These are phyloP conservation scores for Piaya cayana DNA, from an alignment of 2,113 vertebrate species.

Conservation along the genomic window DNA sequence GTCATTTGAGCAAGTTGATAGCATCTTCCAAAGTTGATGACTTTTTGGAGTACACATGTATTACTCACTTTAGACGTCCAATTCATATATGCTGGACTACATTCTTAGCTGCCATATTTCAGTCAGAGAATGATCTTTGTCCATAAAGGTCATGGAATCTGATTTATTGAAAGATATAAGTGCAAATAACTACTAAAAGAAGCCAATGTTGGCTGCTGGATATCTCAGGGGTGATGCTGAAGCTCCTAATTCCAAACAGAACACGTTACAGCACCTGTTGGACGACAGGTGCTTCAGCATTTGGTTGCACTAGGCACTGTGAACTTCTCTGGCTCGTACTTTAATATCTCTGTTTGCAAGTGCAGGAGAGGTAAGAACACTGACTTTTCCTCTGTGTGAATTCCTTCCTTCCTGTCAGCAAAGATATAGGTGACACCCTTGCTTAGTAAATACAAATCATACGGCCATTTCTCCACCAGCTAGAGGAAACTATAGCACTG, in stretches of 20 bases:
- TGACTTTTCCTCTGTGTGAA: neutral
- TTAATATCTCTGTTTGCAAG: neutral
- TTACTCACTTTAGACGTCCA: neutral
- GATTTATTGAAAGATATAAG: neutral
- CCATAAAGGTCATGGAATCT: neutral
- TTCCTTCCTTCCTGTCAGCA: neutral
- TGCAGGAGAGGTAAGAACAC: neutral
- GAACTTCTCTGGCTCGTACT: neutral
- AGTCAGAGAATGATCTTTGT: neutral
- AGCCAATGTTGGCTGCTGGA: neutral
- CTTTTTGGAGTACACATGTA: neutral
- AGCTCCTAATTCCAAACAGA: neutral
- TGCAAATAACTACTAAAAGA: neutral
- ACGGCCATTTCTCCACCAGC: neutral
- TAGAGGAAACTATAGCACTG: neutral
- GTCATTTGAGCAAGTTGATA: neutral
- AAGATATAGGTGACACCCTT: neutral
- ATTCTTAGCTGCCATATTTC: neutral
- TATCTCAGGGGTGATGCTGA: neutral
- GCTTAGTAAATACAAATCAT: neutral
- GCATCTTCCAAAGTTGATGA: neutral
- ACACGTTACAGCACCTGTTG: neutral
- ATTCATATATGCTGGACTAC: neutral
- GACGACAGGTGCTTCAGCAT: neutral
- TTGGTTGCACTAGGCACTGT: fast-evolving